Conservation (phyloP, 2,888 invertebrate genomes). For the Leptarthrus brevirostris region DNA sequence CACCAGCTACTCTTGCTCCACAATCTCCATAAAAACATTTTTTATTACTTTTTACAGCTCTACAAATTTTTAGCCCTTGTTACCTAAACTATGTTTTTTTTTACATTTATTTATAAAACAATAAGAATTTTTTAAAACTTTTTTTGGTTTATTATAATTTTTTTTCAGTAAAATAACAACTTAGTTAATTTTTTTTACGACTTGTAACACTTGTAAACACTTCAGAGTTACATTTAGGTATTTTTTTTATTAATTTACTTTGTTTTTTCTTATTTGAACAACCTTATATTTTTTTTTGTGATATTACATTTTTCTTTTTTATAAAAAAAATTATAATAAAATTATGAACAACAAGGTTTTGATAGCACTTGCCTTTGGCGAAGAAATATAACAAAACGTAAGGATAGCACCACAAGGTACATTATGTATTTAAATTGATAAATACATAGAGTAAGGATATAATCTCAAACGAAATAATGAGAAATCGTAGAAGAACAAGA, state of each 20-base stretch:
- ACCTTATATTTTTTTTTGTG: neutral
- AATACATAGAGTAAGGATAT: too few species aligned
- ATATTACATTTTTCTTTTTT: too few species aligned
- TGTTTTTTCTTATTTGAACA: neutral
- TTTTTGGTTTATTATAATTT: neutral
- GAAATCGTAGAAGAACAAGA: neutral
- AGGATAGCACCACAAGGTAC: too few species aligned
- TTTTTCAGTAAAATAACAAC: slow-evolving; percentile 4
- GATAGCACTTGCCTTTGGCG: too few species aligned
- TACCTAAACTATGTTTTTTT: neutral
- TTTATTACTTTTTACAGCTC: neutral
- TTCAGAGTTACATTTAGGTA: too few species aligned
- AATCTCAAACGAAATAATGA: too few species aligned
- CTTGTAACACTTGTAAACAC: neutral
- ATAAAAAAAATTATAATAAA: too few species aligned
- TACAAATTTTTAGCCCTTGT: neutral
- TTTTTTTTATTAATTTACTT: neutral
- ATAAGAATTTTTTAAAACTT: neutral
- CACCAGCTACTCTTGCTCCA: neutral
- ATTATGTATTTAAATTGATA: too few species aligned
- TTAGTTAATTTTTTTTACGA: neutral
- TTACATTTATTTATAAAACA: slow-evolving; percentile 12
- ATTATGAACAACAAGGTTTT: too few species aligned
- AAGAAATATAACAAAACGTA: too few species aligned
- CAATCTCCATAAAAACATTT: neutral